Percentiles rank a stretch among this genome's conserved stretches.
These are phyloP conservation scores for Pseudomugil tenellus DNA, from an alignment of 2,797 vertebrate genomes.

Conservation along the genomic window DNA sequence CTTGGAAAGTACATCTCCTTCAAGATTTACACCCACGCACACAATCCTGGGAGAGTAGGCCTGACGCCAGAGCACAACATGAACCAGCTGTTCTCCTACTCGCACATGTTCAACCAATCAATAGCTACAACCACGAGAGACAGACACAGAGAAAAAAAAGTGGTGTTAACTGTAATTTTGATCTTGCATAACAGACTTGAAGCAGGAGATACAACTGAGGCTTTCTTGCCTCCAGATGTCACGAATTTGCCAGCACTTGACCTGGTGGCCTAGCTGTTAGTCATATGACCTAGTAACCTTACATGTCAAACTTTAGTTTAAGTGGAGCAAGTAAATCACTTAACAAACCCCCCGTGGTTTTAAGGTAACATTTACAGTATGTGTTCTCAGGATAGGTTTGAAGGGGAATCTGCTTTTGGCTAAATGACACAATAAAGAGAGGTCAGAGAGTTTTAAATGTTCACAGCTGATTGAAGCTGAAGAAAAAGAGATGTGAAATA, in stretches of 20 bases:
- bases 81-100: constrained; percentile 70
- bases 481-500: too few relatives aligned
- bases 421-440: background rate
- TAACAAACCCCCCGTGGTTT: background rate
- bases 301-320: constrained; percentile 2
- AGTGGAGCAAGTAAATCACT: constrained; percentile 19
- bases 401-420: constrained; percentile 1
- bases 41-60: constrained; percentile 57
- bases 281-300: constrained; percentile 30
- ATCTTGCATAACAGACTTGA: constrained; percentile 44
- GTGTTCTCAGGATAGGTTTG: background rate
- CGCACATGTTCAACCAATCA: constrained; percentile 48
- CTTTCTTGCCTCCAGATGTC: constrained; percentile 35
- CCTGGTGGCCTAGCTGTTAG: constrained; percentile 34
- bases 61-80: constrained; percentile 56
- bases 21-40: constrained; percentile 63
- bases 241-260: constrained; percentile 17
- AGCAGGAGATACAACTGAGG: background rate
- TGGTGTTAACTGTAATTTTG: constrained; percentile 7
- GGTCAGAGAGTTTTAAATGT: background rate
- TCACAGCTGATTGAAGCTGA: background rate
- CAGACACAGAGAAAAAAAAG: background rate
- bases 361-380: background rate
- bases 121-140: constrained; percentile 29
- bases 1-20: constrained; percentile 43